phyloP scores from a whole-genome alignment of 2,113 vertebrate species.

The Diphyllodes magnificus region DNA sequence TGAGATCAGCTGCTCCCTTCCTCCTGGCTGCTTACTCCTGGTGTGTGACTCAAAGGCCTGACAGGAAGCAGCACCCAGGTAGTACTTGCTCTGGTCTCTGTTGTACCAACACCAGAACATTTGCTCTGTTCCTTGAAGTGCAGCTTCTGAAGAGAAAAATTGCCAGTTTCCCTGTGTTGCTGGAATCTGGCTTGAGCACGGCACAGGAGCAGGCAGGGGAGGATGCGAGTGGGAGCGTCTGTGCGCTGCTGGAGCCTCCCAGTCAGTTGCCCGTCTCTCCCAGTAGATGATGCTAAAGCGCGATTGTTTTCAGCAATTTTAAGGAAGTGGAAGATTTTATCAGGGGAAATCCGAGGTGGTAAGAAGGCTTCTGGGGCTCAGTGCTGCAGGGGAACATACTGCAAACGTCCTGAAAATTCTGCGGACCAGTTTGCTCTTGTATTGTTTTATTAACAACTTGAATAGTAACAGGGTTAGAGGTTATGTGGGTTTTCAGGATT shows the following conservation, averaged over 20 bases:
- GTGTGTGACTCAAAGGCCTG: background rate
- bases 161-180: background rate
- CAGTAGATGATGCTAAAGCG: constrained; percentile 18
- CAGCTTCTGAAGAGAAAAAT: background rate
- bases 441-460: background rate
- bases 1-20: constrained; percentile 45
- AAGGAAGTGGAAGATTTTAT: background rate
- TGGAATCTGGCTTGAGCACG: background rate
- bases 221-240: background rate
- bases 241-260: background rate
- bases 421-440: background rate
- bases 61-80: background rate
- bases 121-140: background rate
- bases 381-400: background rate
- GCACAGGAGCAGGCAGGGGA: background rate
- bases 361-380: background rate
- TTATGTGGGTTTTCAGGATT: background rate
- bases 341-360: background rate
- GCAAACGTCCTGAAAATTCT: background rate
- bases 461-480: background rate
- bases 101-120: background rate
- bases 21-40: background rate
- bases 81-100: background rate
- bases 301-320: background rate
- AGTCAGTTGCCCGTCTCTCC: constrained; percentile 57